phyloP scores from a whole-genome alignment of 2,888 invertebrate species.

The Drosophila sordidapex region DNA sequence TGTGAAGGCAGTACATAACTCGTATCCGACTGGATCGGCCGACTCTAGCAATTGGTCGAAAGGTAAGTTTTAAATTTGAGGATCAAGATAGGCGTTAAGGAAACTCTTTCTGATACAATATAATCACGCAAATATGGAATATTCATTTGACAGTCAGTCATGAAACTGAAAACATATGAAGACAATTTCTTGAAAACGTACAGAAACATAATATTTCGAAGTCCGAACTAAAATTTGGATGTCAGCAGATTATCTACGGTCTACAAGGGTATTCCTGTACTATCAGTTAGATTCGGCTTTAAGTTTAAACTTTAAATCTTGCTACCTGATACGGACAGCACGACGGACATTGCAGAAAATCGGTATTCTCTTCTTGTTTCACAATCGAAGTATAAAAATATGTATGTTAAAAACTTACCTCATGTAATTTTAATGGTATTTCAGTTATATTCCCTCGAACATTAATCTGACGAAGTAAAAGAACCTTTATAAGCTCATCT shows the following conservation, averaged over 20 bases:
- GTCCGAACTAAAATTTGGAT: neutral
- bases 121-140: neutral
- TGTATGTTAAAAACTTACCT: slow-evolving; percentile 86
- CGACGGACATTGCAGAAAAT: neutral
- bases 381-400: neutral
- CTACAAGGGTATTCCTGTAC: neutral
- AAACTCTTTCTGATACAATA: neutral
- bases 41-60: neutral
- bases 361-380: neutral
- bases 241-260: neutral
- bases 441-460: slow-evolving; percentile 97
- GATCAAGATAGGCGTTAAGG: neutral
- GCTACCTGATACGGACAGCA: neutral
- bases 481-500: slow-evolving; percentile 91
- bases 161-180: neutral
- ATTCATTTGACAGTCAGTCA: neutral
- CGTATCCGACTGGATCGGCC: neutral
- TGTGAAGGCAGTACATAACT: neutral
- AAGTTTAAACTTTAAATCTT: neutral
- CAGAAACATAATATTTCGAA: neutral
- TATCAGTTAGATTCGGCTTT: neutral
- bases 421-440: slow-evolving; percentile 94
- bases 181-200: neutral
- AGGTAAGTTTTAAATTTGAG: neutral
- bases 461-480: slow-evolving; percentile 93